Percentiles rank a stretch among this genome's conserved stretches.
phyloP scores from a whole-genome alignment of 2,797 vertebrate genomes.

The Trachurus trachurus region DNA sequence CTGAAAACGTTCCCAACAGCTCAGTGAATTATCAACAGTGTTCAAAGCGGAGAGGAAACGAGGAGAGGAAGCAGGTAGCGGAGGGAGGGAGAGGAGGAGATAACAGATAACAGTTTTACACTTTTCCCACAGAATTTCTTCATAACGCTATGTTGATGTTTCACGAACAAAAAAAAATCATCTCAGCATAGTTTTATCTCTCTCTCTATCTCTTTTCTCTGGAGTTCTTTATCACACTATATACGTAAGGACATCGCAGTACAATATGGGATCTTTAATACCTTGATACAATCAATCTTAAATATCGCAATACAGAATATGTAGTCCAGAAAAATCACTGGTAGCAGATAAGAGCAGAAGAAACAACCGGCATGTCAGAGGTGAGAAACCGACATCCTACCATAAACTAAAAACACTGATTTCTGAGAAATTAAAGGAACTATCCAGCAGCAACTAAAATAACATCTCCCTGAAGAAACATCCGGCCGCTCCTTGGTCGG shows the following conservation, averaged over 20 bases:
- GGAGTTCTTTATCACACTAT: no score
- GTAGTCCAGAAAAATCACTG: no score
- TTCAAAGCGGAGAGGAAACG: background rate
- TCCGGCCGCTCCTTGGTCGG: conserved; percentile 57
- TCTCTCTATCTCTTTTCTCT: no score
- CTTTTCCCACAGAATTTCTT: no score
- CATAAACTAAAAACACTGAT: conserved; percentile 10
- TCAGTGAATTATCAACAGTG: conserved; percentile 19
- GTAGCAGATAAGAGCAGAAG: background rate
- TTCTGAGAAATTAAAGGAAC: conserved; percentile 7
- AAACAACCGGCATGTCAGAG: conserved; percentile 10
- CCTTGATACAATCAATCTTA: no score
- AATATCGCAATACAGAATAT: no score
- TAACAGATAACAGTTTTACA: background rate
- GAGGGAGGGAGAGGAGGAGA: background rate
- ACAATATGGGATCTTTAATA: no score
- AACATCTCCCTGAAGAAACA: conserved; percentile 15
- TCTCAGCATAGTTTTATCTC: no score
- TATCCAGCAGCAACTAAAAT: conserved; percentile 14
- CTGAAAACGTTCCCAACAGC: conserved; percentile 24
- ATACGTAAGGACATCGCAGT: no score
- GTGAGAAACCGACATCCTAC: background rate
- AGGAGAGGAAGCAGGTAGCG: background rate
- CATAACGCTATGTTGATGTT: no score
- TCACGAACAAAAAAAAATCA: no score